Base-by-base conservation (phyloP, 2,888 invertebrate genomes). In the Agrotis segetum region DNA sequence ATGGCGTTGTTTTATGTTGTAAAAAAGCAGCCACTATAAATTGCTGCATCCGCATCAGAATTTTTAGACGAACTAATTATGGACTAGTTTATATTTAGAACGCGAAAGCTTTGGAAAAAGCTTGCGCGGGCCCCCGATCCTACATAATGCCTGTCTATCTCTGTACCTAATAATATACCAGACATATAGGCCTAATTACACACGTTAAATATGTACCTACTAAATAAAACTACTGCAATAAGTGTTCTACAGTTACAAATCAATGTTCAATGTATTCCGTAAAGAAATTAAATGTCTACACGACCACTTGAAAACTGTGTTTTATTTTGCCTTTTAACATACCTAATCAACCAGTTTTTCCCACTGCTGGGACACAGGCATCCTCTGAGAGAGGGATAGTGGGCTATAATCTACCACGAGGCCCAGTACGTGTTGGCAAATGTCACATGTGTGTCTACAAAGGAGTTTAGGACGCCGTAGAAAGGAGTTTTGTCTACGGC, bases 231-330 rank as follows among this genome's bases (percentile, higher is more conserved):
- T 58, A 65, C 17, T 40, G 7, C 17, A 40, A 14, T n/a, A n/a
- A 17, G n/a, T 59, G 53, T 59, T 74, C 58, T 65, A 16, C 58
- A 47, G 50, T 65, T 65, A 47, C 40, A 24, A 73, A 58, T 64
- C n/a, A 34, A 64, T 64, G 64, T 58, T 64, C 3, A 53, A 59
- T 65, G 40, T 73, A 53, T n/a, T 34, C 13, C 71, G 49, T 47
- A 11, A 29, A 29, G 53, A n/a, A 50, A 71, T 58, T 72, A 73
- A 66, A 73, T 59, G 47, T 11, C 59, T 56, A 56, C 40, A 65
- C 13, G 47, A 65, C 65, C 59, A 66, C 9, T 66, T 21, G 47
- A 19, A 40, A 7, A 19, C 24, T 3, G 9, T 47, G 24, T 40
- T 72, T 59, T 47, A 58, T 65, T 52, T 73, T 46, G 0, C 16